phyloP scores from a whole-genome alignment of 2,113 vertebrate genomes.

The Prunella fulvescens region DNA sequence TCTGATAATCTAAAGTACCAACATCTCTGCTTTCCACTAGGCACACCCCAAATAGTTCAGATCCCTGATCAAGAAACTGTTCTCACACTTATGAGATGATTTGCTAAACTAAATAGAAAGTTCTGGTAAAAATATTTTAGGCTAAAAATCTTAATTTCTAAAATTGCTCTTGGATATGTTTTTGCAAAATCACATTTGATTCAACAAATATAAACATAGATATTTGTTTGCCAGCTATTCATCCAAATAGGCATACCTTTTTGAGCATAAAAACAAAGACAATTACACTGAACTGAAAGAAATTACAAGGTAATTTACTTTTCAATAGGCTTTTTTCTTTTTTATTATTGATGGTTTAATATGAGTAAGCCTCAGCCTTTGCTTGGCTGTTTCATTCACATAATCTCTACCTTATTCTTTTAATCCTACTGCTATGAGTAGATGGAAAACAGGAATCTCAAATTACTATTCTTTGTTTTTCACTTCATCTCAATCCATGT shows the following conservation, averaged over 20 bases:
- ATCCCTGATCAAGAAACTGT: not conserved
- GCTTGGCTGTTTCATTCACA: slow-evolving; percentile 31
- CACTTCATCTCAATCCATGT: not conserved
- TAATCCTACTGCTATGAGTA: slow-evolving; percentile 62
- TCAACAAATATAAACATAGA: not conserved
- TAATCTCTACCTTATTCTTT: slow-evolving; percentile 57
- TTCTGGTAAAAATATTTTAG: not conserved
- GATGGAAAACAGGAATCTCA: slow-evolving; percentile 56
- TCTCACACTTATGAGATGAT: not conserved
- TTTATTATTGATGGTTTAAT: slow-evolving; percentile 25
- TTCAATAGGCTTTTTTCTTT: not conserved
- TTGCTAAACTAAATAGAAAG: not conserved
- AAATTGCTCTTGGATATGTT: not conserved
- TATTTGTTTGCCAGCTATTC: not conserved
- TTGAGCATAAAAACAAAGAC: not conserved
- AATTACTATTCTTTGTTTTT: slow-evolving; percentile 45
- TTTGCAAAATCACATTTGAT: not conserved
- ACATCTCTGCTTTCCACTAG: not conserved
- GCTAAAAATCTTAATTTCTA: not conserved
- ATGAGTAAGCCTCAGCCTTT: not conserved
- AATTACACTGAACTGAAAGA: slow-evolving; percentile 32
- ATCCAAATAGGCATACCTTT: not conserved
- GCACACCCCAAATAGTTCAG: not conserved
- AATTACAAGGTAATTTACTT: slow-evolving; percentile 29
- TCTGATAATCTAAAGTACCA: not conserved